Evolutionary conservation across 2,113 vertebrate species (phyloP).

Genomic region (Delphinus delphis): DNA sequence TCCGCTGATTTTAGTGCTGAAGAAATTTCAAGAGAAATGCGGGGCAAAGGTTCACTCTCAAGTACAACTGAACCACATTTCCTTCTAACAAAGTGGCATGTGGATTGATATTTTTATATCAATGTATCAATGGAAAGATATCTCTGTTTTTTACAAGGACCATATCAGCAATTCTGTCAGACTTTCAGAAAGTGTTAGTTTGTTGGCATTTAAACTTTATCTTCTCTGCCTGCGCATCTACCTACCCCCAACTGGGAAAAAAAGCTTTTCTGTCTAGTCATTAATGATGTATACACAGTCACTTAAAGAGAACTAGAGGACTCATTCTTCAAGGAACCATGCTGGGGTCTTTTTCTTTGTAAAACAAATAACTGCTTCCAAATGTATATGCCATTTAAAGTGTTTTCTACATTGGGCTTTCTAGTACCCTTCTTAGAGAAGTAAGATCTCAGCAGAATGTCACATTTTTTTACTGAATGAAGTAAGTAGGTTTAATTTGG

Average conservation of each 20-base stretch:
- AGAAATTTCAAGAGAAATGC: constrained; percentile 28
- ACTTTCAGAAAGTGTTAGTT: constrained; percentile 45
- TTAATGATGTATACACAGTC: constrained; percentile 67
- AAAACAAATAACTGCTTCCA: constrained; percentile 47
- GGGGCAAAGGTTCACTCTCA: background rate
- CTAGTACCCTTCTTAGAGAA: background rate
- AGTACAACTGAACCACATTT: background rate
- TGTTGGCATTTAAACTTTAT: constrained; percentile 66
- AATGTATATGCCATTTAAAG: constrained; percentile 10
- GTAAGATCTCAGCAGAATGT: constrained; percentile 28
- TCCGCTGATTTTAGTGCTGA: background rate
- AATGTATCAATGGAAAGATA: constrained; percentile 5
- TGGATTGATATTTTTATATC: constrained; percentile 39
- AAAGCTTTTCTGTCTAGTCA: constrained; percentile 49
- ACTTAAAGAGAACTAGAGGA: constrained; percentile 52
- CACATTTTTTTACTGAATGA: background rate
- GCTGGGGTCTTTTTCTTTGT: background rate
- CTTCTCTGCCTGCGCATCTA: constrained; percentile 31
- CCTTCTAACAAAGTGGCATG: background rate
- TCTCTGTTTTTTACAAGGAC: constrained; percentile 14
- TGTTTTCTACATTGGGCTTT: background rate
- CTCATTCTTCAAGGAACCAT: constrained; percentile 47
- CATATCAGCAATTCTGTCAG: constrained; percentile 46
- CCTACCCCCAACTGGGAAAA: background rate
- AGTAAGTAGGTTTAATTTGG: background rate